phyloP scores from a whole-genome alignment of 2,113 vertebrate species.

The Gasterosteus nipponicus region DNA sequence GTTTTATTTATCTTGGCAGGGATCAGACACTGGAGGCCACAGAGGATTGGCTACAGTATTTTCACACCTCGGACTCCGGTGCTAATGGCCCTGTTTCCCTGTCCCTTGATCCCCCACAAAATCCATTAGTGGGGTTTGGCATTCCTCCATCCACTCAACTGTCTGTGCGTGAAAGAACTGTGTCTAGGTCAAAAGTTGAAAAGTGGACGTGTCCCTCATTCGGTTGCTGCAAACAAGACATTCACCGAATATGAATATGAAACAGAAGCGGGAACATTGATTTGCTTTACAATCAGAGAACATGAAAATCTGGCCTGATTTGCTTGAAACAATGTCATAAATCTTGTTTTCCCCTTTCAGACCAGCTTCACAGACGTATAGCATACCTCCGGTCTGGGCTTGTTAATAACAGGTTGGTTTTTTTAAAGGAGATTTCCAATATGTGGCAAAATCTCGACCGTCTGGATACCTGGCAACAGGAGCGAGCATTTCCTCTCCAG shows the following conservation, averaged over 20 bases:
- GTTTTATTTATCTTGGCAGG: constrained; percentile 79
- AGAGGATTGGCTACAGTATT: constrained; percentile 63
- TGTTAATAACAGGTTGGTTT: constrained; percentile 58
- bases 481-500: constrained; percentile 73
- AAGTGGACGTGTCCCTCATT: constrained; percentile 61
- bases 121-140: constrained; percentile 69
- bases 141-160: constrained; percentile 51
- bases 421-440: constrained; percentile 75
- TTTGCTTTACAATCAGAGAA: constrained; percentile 26
- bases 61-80: constrained; percentile 67
- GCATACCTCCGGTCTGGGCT: constrained; percentile 46
- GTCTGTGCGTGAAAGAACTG: constrained; percentile 32
- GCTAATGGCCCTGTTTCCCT: constrained; percentile 73
- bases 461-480: constrained; percentile 73
- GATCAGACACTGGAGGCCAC: constrained; percentile 64
- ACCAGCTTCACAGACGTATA: constrained; percentile 38
- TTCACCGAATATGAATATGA: constrained; percentile 24
- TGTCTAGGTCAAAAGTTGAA: constrained; percentile 58
- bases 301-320: constrained; percentile 31
- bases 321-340: constrained; percentile 30
- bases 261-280: constrained; percentile 12
- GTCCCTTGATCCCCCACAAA: constrained; percentile 68
- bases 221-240: constrained; percentile 46
- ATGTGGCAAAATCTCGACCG: constrained; percentile 51
- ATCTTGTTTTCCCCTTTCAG: constrained; percentile 40